Evolutionary conservation across 2,888 invertebrate species (phyloP), one percentile per base, ranked within the genome.

Genomic region (Eupithecia dodoneata): DNA sequence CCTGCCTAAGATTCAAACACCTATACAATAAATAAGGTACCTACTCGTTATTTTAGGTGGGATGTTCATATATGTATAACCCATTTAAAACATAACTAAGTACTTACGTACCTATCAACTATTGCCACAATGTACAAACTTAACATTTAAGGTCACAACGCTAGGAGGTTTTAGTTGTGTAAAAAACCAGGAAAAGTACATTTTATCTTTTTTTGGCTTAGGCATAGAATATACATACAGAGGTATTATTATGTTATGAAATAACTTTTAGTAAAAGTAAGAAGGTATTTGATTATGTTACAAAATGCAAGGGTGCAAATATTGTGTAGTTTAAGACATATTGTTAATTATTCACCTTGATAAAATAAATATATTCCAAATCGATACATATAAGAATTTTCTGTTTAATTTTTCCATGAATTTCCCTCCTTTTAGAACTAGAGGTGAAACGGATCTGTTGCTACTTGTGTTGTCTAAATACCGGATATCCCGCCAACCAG

Each of bases 251-350:
- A 81, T 77, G 67, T 69, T 69, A 69, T 69, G 10, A 30, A 10
- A 30, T 63, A 12, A 30, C 2, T 30, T 59, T 59, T 10, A 59
- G 9, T 10, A 18, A 59, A 18, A n/a, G 6, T 55, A 55, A 15
- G 30, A 30, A 30, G 1, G 52, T 52, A 49, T 59, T 18, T 59
- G 18, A 59, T 80, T 80, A 77, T 76, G 69, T 82, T 81, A 73
- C 75, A 78, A 76, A 80, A 72, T 81, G 76, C 80, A 78, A 74
- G 79, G 73, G 30, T 82, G 80, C 81, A 83, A 82, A 81, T 82
- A 78, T 80, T 84, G 81, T 80, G 81, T 83, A 82, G 73, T 81
- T 81, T 72, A 73, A 79, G 78, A 76, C 78, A 76, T 44, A n/a
- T 42, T 72, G 69, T 80, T 44, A 75, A 76, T 71, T 74, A 67